Conservation (phyloP, 2,888 invertebrate species). For the Sacculina carcini region DNA sequence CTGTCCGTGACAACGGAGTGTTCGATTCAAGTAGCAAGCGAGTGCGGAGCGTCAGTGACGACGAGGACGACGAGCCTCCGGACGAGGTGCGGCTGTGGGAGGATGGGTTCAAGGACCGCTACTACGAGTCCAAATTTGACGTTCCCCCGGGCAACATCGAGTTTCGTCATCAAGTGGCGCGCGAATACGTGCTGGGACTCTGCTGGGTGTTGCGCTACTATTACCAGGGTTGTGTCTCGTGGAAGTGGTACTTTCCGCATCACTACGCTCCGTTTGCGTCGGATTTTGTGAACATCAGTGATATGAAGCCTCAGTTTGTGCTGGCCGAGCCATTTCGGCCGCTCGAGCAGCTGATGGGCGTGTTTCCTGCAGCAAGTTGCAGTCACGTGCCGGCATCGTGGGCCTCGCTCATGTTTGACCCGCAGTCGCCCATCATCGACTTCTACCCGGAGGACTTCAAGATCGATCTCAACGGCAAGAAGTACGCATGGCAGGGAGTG, state of each 20-base stretch:
- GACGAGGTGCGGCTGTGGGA: constrained; percentile 85
- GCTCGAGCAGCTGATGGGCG: constrained; percentile 95
- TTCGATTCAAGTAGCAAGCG: no score
- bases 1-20: no score
- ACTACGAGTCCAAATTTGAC: constrained; percentile 85
- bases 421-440: constrained; percentile 83
- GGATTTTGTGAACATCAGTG: constrained; percentile 76
- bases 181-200: constrained; percentile 80
- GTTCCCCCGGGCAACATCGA: constrained; percentile 42
- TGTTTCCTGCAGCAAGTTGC: constrained; percentile 91
- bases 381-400: constrained; percentile 79
- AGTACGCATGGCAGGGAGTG: constrained; percentile 98
- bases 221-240: constrained; percentile 64
- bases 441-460: constrained; percentile 90
- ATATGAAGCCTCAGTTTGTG: constrained; percentile 63
- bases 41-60: no score
- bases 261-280: constrained; percentile 99
- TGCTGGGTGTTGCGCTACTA: constrained; percentile 70
- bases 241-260: constrained; percentile 99
- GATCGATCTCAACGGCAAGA: constrained; percentile 95
- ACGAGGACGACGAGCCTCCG: constrained; percentile 37
- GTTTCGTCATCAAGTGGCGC: constrained; percentile 69
- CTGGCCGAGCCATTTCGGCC: constrained; percentile 87
- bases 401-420: constrained; percentile 73
- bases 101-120: constrained; percentile 89